A percentile compares a stretch with the other conserved stretches of the same genome.
phyloP scores from a whole-genome alignment of 2,888 invertebrate genomes.

The Coenonympha arcania region DNA sequence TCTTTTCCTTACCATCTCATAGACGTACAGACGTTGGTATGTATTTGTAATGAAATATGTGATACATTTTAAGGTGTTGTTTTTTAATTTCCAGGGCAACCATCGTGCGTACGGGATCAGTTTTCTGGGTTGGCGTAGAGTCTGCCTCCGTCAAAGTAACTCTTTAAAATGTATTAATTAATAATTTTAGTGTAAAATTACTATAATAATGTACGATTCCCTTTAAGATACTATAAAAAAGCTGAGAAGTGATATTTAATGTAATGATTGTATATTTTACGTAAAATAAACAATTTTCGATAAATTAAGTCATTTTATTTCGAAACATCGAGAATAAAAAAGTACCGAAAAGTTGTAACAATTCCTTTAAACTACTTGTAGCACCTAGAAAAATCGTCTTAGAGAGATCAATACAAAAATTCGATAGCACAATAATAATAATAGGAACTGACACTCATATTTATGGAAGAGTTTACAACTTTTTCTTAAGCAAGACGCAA shows the following conservation, averaged over 20 bases:
- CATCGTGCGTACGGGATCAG: slow-evolving; percentile 79
- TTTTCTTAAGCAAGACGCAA: slow-evolving; percentile 13
- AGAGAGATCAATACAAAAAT: slow-evolving; percentile 45
- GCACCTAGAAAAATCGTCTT: slow-evolving; percentile 65
- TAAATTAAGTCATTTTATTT: slow-evolving; percentile 24
- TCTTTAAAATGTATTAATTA: slow-evolving; percentile 25
- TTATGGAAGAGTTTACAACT: slow-evolving; percentile 14
- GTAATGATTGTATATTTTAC: slow-evolving; percentile 10
- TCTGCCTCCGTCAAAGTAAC: slow-evolving; percentile 75
- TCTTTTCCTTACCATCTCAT: too few relatives aligned
- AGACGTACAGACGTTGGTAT: too few relatives aligned
- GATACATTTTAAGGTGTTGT: not conserved
- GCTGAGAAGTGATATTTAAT: slow-evolving; percentile 20
- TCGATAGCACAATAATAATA: slow-evolving; percentile 13
- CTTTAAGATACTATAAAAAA: too few relatives aligned
- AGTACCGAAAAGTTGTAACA: slow-evolving; percentile 36
- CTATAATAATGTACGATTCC: not conserved
- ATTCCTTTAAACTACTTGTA: slow-evolving; percentile 59
- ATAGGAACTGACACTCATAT: slow-evolving; percentile 36
- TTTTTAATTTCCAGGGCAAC: slow-evolving; percentile 74
- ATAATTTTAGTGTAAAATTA: not conserved
- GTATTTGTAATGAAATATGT: not conserved
- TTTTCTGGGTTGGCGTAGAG: slow-evolving; percentile 81
- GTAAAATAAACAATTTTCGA: slow-evolving; percentile 17
- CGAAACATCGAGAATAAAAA: slow-evolving; percentile 20